Evolutionary conservation across 2,888 invertebrate species (phyloP).

Genomic region (Anaspis maculata): DNA sequence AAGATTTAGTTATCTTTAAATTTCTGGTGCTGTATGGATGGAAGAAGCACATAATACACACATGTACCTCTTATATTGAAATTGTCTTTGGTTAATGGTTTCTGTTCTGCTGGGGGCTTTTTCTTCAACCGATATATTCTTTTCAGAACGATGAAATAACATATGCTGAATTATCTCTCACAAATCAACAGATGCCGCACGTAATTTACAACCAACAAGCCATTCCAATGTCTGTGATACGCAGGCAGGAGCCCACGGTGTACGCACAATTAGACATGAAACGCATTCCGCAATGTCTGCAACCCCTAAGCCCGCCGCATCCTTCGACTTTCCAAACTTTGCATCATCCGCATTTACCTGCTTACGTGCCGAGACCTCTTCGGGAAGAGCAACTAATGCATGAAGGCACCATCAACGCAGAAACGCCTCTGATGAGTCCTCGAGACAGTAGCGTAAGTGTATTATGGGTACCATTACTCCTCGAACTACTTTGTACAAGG

Average conservation of each 20-base stretch:
- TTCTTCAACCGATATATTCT: constrained; percentile 10
- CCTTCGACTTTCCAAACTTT: constrained; percentile 39
- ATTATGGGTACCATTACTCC: constrained; percentile 28
- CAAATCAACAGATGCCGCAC: constrained; percentile 38
- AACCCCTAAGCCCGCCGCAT: constrained; percentile 38
- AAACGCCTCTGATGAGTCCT: constrained; percentile 37
- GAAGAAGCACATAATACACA: no score
- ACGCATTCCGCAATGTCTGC: constrained; percentile 30
- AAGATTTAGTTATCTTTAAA: no score
- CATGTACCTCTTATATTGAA: no score
- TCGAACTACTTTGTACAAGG: constrained; percentile 1
- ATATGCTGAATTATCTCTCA: constrained; percentile 48
- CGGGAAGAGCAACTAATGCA: constrained; percentile 33
- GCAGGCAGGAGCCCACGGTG: constrained; percentile 46
- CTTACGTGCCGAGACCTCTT: constrained; percentile 35
- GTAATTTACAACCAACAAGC: constrained; percentile 40
- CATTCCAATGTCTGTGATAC: constrained; percentile 40
- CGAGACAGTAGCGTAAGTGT: constrained; percentile 36
- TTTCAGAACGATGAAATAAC: constrained; percentile 47
- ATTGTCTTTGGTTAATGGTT: no score
- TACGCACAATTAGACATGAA: constrained; percentile 49
- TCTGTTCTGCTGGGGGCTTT: no score
- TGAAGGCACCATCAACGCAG: constrained; percentile 33
- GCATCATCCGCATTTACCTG: constrained; percentile 36
- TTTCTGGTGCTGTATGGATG: no score